Conservation (phyloP, 2,113 vertebrate genomes). For the Capreolus pygargus region DNA sequence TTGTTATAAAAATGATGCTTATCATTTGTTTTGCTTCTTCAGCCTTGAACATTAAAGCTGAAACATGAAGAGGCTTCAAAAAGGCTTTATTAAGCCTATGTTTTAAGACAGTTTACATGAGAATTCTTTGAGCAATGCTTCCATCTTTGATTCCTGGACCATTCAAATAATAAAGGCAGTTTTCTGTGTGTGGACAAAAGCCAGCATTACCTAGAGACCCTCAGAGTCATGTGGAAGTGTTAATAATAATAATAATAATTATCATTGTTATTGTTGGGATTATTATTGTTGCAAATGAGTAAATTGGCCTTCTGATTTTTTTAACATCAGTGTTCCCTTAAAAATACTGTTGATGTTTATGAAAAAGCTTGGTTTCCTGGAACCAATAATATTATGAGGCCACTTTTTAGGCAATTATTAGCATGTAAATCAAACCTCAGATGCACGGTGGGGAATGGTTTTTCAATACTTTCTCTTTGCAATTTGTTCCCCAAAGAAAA, state of each 20-base stretch:
- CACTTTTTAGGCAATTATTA: background rate
- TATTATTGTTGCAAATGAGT: background rate
- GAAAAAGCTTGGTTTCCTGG: slow-evolving; percentile 10
- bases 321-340: background rate
- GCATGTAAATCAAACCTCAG: slow-evolving; percentile 18
- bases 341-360: background rate
- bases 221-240: background rate
- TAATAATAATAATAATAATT: background rate
- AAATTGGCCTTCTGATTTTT: background rate
- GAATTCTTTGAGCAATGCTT: background rate
- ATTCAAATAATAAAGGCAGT: background rate
- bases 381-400: background rate
- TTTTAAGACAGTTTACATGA: slow-evolving; percentile 17
- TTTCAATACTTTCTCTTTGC: background rate
- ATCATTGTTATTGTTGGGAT: background rate
- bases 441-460: background rate
- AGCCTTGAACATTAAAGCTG: background rate
- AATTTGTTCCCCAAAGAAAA: background rate
- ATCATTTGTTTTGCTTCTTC: background rate
- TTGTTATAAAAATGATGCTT: background rate
- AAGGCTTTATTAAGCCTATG: background rate
- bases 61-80: background rate
- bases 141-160: slow-evolving; percentile 10
- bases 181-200: background rate
- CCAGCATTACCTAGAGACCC: background rate